These are phyloP conservation scores for Anthonomus grandis DNA, from an alignment of 1,140 invertebrate genomes.

Conservation along the genomic window DNA sequence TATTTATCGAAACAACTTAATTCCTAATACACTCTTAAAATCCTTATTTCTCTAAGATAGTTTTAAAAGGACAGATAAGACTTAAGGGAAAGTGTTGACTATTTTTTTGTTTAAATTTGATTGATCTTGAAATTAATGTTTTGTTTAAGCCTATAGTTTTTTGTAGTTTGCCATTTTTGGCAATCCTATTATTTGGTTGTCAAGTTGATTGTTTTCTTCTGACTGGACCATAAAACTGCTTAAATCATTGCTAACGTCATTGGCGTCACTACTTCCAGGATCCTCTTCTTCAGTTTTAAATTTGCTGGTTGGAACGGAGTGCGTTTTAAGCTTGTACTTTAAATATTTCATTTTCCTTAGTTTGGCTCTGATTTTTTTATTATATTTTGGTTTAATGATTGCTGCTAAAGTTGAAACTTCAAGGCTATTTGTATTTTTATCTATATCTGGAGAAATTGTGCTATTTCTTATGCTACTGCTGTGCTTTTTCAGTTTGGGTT, in stretches of 20 bases:
- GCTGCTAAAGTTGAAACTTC: background rate
- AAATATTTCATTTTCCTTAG: conserved; percentile 27
- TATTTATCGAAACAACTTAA: no score
- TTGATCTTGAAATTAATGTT: no score
- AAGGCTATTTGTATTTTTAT: background rate
- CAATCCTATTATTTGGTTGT: no score
- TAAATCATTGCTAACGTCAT: conserved; percentile 16
- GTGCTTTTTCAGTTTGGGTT: conserved; percentile 43
- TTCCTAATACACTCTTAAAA: no score
- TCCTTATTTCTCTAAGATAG: no score
- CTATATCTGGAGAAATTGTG: background rate
- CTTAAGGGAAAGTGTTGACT: no score
- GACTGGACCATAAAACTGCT: background rate
- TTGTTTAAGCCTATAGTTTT: no score
- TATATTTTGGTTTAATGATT: conserved; percentile 14
- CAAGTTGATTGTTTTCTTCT: conserved; percentile 2
- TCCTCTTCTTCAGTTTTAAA: background rate
- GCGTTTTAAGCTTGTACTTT: conserved; percentile 26
- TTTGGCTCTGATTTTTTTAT: conserved; percentile 17
- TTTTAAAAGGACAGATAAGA: no score
- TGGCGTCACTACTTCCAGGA: background rate
- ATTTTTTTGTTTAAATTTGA: no score
- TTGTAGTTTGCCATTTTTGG: no score
- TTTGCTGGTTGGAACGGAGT: background rate
- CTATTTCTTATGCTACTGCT: background rate